phyloP scores from a whole-genome alignment of 2,113 vertebrate species.

The Mus spicilegus region DNA sequence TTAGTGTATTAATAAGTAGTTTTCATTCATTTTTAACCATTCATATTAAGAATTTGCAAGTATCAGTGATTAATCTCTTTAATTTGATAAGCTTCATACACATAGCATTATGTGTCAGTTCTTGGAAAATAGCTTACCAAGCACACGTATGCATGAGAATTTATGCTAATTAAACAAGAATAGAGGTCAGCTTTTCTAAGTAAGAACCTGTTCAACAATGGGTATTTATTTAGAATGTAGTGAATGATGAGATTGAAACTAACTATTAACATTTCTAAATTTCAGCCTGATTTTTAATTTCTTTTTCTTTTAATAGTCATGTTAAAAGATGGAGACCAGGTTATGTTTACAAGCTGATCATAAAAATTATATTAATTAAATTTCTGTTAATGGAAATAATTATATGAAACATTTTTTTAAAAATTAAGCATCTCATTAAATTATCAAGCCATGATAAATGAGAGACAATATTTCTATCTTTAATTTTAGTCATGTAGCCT shows the following conservation, averaged over 20 bases:
- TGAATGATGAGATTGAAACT: not conserved
- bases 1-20: not conserved
- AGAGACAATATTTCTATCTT: not conserved
- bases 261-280: not conserved
- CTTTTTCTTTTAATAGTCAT: not conserved
- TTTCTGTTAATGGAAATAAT: not conserved
- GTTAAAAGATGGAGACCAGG: not conserved
- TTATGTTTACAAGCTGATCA: not conserved
- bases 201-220: not conserved
- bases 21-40: not conserved
- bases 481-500: not conserved
- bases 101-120: not conserved
- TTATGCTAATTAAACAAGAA: not conserved
- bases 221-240: not conserved
- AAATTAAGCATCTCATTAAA: not conserved
- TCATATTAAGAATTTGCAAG: not conserved
- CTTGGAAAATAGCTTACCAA: not conserved
- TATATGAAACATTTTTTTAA: not conserved
- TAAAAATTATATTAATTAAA: not conserved
- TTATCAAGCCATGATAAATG: not conserved
- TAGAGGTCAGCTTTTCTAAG: accelerated
- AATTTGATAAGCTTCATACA: not conserved
- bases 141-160: not conserved
- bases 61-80: not conserved
- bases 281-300: not conserved